Conservation (phyloP, 2,888 invertebrate genomes). For the Calliphora vomitoria region DNA sequence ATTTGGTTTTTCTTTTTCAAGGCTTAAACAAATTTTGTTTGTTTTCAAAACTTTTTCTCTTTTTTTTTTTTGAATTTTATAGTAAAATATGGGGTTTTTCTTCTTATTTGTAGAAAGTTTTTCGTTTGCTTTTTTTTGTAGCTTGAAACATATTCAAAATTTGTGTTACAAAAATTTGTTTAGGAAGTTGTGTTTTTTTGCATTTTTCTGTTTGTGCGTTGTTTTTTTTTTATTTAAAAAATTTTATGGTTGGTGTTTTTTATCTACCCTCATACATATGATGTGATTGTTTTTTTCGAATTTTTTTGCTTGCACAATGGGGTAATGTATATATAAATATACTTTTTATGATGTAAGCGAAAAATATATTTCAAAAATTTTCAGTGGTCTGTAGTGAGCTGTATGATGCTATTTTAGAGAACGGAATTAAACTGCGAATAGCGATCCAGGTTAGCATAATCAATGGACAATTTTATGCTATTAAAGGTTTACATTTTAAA, state of each 20-base stretch:
- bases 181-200: constrained; percentile 42
- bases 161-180: constrained; percentile 53
- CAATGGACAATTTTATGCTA: no score
- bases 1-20: constrained; percentile 40
- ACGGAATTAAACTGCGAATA: no score
- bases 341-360: no score
- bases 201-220: background rate
- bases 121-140: constrained; percentile 13
- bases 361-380: no score
- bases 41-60: background rate
- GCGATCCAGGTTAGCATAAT: no score
- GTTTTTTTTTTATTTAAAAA: constrained; percentile 31
- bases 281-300: background rate
- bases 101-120: constrained; percentile 5
- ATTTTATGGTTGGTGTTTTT: constrained; percentile 48
- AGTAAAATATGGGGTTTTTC: background rate
- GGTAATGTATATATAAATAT: background rate
- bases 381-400: no score
- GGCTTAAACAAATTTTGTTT: constrained; percentile 24
- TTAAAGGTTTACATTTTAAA: no score
- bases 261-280: constrained; percentile 10
- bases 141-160: constrained; percentile 45
- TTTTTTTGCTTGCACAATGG: constrained; percentile 27
- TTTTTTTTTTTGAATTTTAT: background rate
- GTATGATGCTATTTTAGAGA: no score